These are phyloP conservation scores for Coleophora deauratella DNA, from an alignment of 2,888 invertebrate genomes.

Conservation along the genomic window DNA sequence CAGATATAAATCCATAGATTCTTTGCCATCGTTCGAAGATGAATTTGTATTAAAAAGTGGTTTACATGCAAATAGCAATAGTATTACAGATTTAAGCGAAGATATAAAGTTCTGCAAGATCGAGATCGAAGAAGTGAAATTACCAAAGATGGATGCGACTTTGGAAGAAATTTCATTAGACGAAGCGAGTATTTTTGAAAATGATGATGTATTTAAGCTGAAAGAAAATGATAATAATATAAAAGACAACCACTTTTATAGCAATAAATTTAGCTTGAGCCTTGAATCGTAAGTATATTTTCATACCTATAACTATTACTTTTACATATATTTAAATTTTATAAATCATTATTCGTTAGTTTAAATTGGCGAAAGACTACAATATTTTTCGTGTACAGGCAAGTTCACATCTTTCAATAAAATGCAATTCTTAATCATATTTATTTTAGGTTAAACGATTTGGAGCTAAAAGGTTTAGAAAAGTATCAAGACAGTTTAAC, in stretches of 20 bases:
- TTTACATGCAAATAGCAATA: slow-evolving; percentile 26
- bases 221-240: slow-evolving; percentile 24
- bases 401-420: neutral
- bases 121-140: slow-evolving; percentile 27
- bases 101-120: slow-evolving; percentile 9
- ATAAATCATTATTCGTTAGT: too few species aligned
- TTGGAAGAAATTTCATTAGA: slow-evolving; percentile 27
- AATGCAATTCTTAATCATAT: neutral
- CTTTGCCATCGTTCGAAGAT: slow-evolving; percentile 32
- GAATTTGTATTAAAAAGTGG: slow-evolving; percentile 31
- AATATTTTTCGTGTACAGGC: too few species aligned
- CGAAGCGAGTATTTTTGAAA: slow-evolving; percentile 32
- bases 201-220: slow-evolving; percentile 18
- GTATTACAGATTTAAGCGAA: slow-evolving; percentile 27
- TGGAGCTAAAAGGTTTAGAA: too few species aligned
- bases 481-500: too few species aligned
- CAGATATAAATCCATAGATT: slow-evolving; percentile 55
- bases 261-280: slow-evolving; percentile 34
- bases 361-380: too few species aligned
- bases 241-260: slow-evolving; percentile 30
- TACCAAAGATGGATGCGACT: slow-evolving; percentile 23
- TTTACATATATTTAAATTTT: too few species aligned
- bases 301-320: too few species aligned
- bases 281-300: slow-evolving; percentile 59
- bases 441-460: slow-evolving; percentile 40